phyloP scores from a whole-genome alignment of 2,113 vertebrate genomes.

The Sigmodon hispidus region DNA sequence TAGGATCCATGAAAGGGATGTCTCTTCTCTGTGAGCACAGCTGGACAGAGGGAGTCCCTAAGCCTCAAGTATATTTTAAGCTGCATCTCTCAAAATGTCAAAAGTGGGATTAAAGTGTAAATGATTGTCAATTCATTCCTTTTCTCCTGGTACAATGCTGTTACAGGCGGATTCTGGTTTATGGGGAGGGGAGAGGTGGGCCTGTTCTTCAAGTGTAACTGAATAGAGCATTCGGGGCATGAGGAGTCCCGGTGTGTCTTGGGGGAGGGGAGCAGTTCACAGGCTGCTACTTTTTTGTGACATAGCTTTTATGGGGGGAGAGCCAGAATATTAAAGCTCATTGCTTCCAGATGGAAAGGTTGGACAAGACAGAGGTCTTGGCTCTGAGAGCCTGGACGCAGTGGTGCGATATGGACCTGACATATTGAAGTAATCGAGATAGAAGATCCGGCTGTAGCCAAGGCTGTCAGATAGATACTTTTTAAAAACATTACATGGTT shows the following conservation, averaged over 20 bases:
- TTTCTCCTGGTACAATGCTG: constrained; percentile 38
- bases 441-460: constrained; percentile 88
- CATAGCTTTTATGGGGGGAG: constrained; percentile 85
- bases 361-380: constrained; percentile 86
- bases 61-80: constrained; percentile 76
- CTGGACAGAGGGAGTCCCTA: constrained; percentile 66
- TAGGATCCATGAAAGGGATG: constrained; percentile 10
- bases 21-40: constrained; percentile 43
- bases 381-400: constrained; percentile 82
- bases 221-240: constrained; percentile 73
- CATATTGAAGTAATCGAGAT: constrained; percentile 91
- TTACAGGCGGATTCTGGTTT: constrained; percentile 72
- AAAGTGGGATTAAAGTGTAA: constrained; percentile 79
- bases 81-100: constrained; percentile 77
- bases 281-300: constrained; percentile 90
- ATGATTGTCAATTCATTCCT: constrained; percentile 70
- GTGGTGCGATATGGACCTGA: constrained; percentile 85
- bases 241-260: constrained; percentile 82
- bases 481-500: constrained; percentile 88
- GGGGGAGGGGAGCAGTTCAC: constrained; percentile 82
- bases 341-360: constrained; percentile 91
- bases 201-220: constrained; percentile 75
- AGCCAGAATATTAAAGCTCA: constrained; percentile 88
- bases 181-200: constrained; percentile 62
- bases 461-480: constrained; percentile 89